phyloP scores from a whole-genome alignment of 2,888 invertebrate genomes.

The Lampropteryx suffumata region DNA sequence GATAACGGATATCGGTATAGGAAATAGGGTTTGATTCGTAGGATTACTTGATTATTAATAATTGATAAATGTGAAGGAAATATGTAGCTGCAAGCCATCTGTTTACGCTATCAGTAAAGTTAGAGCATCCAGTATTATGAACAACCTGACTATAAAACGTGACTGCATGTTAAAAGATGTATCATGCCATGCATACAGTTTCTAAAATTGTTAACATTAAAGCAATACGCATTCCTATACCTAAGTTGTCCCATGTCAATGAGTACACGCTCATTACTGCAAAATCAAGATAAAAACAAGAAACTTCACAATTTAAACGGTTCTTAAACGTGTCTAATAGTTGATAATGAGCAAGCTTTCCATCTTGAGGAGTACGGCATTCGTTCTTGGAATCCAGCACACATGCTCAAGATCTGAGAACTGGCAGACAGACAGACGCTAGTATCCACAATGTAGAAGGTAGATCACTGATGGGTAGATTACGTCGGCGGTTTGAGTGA shows the following conservation, averaged over 20 bases:
- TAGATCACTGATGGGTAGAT: slow-evolving; percentile 34
- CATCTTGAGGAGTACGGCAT: slow-evolving; percentile 53
- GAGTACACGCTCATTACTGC: slow-evolving; percentile 9
- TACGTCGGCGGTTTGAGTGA: slow-evolving; percentile 35
- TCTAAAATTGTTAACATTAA: not conserved
- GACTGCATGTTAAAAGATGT: too few species aligned
- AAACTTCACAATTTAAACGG: slow-evolving; percentile 35
- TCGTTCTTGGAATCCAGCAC: slow-evolving; percentile 57
- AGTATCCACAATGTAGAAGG: slow-evolving; percentile 38
- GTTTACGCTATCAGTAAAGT: not conserved
- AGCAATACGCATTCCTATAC: not conserved
- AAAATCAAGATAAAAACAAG: slow-evolving; percentile 31
- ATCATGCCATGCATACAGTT: not conserved
- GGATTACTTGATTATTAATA: slow-evolving; percentile 11
- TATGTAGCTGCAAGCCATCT: too few species aligned
- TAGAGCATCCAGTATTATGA: not conserved
- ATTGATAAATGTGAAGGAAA: slow-evolving; percentile 1
- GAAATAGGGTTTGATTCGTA: slow-evolving; percentile 22
- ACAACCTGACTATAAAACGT: too few species aligned
- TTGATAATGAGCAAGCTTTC: slow-evolving; percentile 46
- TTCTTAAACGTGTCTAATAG: slow-evolving; percentile 43
- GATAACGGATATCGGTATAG: slow-evolving; percentile 23
- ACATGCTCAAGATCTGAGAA: slow-evolving; percentile 39
- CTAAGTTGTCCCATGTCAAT: slow-evolving; percentile 21
- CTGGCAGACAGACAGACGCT: slow-evolving; percentile 57